phyloP scores from a whole-genome alignment of 2,797 vertebrate genomes.

The Falco biarmicus region DNA sequence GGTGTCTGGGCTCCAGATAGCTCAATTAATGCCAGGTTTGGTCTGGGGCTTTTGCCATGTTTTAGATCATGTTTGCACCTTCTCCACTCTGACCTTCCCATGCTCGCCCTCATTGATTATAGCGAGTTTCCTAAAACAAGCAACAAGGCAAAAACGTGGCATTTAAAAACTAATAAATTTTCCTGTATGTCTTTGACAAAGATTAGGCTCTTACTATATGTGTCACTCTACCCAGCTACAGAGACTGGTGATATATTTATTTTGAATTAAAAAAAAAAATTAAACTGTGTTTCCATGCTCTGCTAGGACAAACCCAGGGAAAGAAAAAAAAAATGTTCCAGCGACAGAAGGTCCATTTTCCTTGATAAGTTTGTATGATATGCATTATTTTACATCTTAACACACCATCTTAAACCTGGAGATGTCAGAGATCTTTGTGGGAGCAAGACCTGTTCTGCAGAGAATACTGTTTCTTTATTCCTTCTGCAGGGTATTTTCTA shows the following conservation, averaged over 20 bases:
- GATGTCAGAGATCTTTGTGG: neutral
- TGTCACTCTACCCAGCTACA: neutral
- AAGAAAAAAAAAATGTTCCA: neutral
- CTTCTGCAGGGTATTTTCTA: neutral
- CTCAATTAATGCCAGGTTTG: neutral
- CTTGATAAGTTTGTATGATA: neutral
- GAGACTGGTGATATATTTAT: neutral
- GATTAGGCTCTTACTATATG: neutral
- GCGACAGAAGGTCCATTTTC: rapidly evolving
- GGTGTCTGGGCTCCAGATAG: neutral
- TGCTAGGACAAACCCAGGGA: neutral
- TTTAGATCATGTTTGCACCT: rapidly evolving
- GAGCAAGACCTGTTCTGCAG: neutral
- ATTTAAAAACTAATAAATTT: neutral
- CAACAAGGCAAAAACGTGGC: neutral
- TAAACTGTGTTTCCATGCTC: neutral
- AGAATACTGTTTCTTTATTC: neutral
- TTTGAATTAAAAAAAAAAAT: rapidly evolving
- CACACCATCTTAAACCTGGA: neutral
- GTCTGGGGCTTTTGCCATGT: neutral
- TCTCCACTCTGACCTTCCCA: neutral
- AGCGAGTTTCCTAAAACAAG: neutral
- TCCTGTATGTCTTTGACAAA: neutral
- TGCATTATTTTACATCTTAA: neutral
- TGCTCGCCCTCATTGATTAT: neutral